A percentile compares a stretch with the other conserved stretches of the same genome.
Conservation (phyloP, 2,113 vertebrate genomes). For the Onychorhynchus coronatus region DNA sequence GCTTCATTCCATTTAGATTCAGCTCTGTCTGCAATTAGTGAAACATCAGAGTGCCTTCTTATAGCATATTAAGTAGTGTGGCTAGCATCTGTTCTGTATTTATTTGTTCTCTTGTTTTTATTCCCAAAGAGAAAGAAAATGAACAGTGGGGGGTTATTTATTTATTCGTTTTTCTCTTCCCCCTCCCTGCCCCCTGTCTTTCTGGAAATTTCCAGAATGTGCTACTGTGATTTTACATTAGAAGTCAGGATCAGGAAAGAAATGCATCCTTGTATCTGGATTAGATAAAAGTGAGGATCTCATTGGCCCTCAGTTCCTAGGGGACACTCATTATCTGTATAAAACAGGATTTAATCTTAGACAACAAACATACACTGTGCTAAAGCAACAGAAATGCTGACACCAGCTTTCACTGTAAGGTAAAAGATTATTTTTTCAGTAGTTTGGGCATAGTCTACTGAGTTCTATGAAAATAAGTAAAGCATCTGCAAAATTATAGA, state of each 20-base stretch:
- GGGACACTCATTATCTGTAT: neutral
- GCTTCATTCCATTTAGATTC: neutral
- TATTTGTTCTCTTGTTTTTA: neutral
- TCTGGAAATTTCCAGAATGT: neutral
- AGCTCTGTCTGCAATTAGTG: neutral
- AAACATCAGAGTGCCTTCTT: neutral
- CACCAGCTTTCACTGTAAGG: neutral
- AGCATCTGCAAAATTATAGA: neutral
- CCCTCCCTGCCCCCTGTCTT: accelerated
- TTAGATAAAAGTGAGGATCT: neutral
- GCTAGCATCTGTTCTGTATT: neutral
- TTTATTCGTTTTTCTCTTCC: neutral
- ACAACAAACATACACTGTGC: neutral
- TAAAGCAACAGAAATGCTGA: neutral
- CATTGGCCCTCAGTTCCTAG: neutral
- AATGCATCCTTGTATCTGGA: neutral
- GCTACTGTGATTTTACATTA: neutral
- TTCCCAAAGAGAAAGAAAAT: neutral
- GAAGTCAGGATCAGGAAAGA: neutral
- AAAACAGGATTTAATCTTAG: neutral
- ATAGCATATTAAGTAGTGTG: neutral
- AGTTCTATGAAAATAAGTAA: neutral
- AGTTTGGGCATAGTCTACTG: neutral
- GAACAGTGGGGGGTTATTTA: neutral
- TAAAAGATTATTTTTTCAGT: neutral